These are phyloP conservation scores for Drosophila formosana DNA, from an alignment of 2,888 invertebrate genomes.

Conservation along the genomic window DNA sequence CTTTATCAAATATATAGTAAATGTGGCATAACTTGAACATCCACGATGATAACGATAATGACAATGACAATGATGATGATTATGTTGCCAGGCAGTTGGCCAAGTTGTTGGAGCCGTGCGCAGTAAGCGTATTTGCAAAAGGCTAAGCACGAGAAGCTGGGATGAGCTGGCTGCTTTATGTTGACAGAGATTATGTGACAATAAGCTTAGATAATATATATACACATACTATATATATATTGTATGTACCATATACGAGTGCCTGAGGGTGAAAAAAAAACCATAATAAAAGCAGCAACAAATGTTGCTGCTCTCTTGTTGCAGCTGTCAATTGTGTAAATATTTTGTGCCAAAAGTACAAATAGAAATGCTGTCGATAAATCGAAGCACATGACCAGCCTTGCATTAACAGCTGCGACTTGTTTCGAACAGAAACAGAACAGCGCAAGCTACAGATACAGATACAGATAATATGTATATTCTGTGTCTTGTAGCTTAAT, in stretches of 20 bases:
- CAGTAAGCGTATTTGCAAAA: conserved; percentile 31
- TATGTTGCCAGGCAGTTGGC: neutral
- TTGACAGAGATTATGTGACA: conserved; percentile 75
- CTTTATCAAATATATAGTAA: neutral
- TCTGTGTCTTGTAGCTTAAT: conserved; percentile 5
- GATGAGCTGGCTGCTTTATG: conserved; percentile 40
- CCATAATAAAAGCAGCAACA: conserved; percentile 15
- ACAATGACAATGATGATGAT: too few relatives aligned
- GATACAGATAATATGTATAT: neutral
- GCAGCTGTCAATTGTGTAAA: conserved; percentile 77
- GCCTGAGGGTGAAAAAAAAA: too few relatives aligned
- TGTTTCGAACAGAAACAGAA: conserved; percentile 14
- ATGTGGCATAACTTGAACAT: neutral
- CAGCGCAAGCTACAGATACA: neutral
- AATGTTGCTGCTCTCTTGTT: conserved; percentile 14
- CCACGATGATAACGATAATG: too few relatives aligned
- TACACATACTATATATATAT: too few relatives aligned
- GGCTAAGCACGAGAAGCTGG: conserved; percentile 8
- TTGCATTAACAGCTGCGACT: conserved; percentile 70
- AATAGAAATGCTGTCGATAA: conserved; percentile 73
- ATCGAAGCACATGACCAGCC: conserved; percentile 75
- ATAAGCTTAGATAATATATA: conserved; percentile 73
- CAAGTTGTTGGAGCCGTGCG: neutral
- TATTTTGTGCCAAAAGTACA: conserved; percentile 76
- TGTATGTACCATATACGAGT: neutral